Evolutionary conservation across 2,113 vertebrate genomes (phyloP).

Genomic region (Paraplagusia blochii): DNA sequence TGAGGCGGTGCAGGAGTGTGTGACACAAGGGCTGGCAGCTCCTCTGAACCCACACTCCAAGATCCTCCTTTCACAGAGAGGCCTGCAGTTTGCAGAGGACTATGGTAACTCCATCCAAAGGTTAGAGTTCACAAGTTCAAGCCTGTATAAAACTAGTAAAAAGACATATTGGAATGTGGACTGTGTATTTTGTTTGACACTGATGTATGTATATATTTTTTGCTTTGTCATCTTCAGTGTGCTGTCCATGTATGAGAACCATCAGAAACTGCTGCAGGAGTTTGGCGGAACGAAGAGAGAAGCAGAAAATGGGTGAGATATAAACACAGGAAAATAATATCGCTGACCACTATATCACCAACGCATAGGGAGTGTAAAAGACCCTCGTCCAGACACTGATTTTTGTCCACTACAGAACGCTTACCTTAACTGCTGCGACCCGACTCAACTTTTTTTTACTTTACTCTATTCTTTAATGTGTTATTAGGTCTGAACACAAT

Average conservation of each 20-base stretch:
- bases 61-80: conserved; percentile 79
- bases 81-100: conserved; percentile 83
- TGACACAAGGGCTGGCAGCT: conserved; percentile 78
- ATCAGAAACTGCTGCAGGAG: conserved; percentile 81
- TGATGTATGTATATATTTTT: neutral
- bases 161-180: neutral
- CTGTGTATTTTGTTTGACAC: neutral
- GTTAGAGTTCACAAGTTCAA: conserved; percentile 46
- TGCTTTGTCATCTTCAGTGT: conserved; percentile 63
- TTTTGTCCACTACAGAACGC: too few relatives aligned
- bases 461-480: too few relatives aligned
- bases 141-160: too few relatives aligned
- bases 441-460: too few relatives aligned
- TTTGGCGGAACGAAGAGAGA: conserved; percentile 73
- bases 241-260: conserved; percentile 78
- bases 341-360: too few relatives aligned
- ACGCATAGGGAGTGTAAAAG: too few relatives aligned
- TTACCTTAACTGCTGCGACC: too few relatives aligned
- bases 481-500: too few relatives aligned
- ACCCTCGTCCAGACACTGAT: too few relatives aligned
- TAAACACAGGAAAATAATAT: neutral
- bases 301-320: conserved; percentile 77
- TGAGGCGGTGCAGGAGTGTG: conserved; percentile 78
- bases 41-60: conserved; percentile 77
- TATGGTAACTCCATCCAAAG: conserved; percentile 78